Base-by-base conservation (phyloP, 2,113 vertebrate species). In the Chamaetylas fuelleborni region DNA sequence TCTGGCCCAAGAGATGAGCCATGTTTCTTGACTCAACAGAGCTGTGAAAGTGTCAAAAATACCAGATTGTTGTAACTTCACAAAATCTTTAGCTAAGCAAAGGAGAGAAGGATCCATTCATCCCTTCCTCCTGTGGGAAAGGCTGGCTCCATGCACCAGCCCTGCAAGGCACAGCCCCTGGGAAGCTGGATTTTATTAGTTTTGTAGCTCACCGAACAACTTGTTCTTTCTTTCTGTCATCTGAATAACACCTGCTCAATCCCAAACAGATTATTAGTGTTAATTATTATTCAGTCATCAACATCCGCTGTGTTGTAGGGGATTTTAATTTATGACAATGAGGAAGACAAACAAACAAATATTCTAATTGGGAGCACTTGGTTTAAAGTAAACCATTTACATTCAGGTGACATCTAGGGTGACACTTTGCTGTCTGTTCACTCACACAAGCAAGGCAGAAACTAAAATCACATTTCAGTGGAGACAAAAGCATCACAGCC, bases 281-380 rank as follows among this genome's bases (percentile, higher is more conserved):
- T 92, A 81, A 93, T 95, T 83, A 94, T 95, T 94, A 94, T 95
- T 88, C 90, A 90, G 67, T 73, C 95, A 93, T 94, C 79, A 92
- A 67, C 93, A 97, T 83, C 85, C 47, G 2, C 90, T 96, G 82
- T 34, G 79, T 92, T 90, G 88, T 56, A 78, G 56, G 88, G 67
- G 65, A 73, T 90, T 95, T 96, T 92, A 97, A 92, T 93, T 94
- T 95, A 95, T 90, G 84, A 94, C 94, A 93, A 93, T 88, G 61
- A 96, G 67, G 48, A 90, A 93, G 82, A 34, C 90, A 96, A 95
- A 93, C 84, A 96, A 97, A 96, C 90, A 95, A 92, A 95, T 84
- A 90, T 61, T 90, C 88, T 92, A 92, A 92, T 83, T 43, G 51
- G 72, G 64, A 93, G 69, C 47, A 29, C 72, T 95, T 53, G n/a